Percentiles rank a stretch among this genome's conserved stretches.
Conservation (phyloP, 2,888 invertebrate genomes). For the Aphidoletes aphidimyza region DNA sequence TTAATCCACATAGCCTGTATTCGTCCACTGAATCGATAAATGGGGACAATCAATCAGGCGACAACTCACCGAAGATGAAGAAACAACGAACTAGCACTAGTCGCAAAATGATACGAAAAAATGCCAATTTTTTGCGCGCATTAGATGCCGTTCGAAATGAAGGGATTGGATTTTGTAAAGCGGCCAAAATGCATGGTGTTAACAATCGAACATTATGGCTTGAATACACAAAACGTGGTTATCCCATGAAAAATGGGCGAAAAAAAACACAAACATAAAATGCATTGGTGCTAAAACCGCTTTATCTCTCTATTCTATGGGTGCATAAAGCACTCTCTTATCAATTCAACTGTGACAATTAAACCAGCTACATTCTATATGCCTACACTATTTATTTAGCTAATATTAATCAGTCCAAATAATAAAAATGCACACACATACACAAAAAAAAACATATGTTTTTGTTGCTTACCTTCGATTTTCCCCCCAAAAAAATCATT, state of each 20-base stretch:
- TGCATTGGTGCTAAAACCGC: neutral
- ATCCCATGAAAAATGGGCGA: constrained; percentile 27
- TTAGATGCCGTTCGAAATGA: constrained; percentile 11
- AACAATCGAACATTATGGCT: constrained; percentile 47
- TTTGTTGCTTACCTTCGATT: too few species aligned
- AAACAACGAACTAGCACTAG: neutral
- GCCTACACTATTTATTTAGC: too few species aligned
- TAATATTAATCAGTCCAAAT: too few species aligned
- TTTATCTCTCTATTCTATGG: too few species aligned
- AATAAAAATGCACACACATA: too few species aligned
- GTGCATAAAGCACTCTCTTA: too few species aligned
- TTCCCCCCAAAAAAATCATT: too few species aligned
- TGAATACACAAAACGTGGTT: constrained; percentile 17
- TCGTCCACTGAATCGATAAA: neutral
- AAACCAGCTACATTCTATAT: too few species aligned
- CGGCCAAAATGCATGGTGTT: constrained; percentile 27
- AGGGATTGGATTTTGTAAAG: constrained; percentile 47
- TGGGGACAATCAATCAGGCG: neutral
- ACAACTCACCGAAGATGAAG: neutral
- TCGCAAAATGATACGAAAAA: constrained; percentile 41
- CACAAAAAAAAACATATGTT: too few species aligned
- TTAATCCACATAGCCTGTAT: neutral
- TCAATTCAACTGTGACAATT: too few species aligned
- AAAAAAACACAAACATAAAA: neutral
- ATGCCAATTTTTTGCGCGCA: constrained; percentile 22